Evolutionary conservation across 1,140 invertebrate species (phyloP), one percentile per base, ranked within the genome.

Genomic region (Hyphantria cunea): DNA sequence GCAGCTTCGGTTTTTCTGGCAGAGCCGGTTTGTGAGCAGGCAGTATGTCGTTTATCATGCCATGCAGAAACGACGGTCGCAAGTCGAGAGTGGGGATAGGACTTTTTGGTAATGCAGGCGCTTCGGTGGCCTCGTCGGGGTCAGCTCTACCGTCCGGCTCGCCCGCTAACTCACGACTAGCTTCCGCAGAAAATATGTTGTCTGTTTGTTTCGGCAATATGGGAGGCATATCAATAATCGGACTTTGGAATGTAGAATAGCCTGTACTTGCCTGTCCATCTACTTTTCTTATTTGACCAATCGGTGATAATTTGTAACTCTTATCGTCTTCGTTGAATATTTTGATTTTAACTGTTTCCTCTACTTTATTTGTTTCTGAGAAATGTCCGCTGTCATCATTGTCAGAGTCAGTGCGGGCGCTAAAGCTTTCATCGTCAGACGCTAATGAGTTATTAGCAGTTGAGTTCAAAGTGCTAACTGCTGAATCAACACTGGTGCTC

Each of bases 131-230:
- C 33, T 94, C 93, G 70, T 96, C 95, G 3, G 95, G 95, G 86
- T 96, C 95, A 12, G 95, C 95, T 68, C 94, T 93, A 6, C 95
- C 96, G 69, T 96, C 95, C 0, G 95, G 95, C 68, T 96, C 95
- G 0, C 95, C 96, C 2, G 95, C 95, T 65, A 95, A 89, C 72
- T 96, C 95, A 3, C 96, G 89, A 77, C 94, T 95, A 13, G 92
- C 92, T 42, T 94, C 92, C 11, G 92, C 91, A 17, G 84, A 89
- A 67, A 93, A 93, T 15, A 90, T 86, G 32, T 68, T 74, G 72
- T 82, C 66, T 65, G 85, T 25, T 65, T 84, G 71, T 74, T 91
- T 90, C 7, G 89, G 84, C 64, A 91, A 79, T 34, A 91, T 91
- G 8, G 85, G 60, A 39, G 91, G 89, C 79, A 92, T 80, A 64